These are phyloP conservation scores for Gymnothorax javanicus DNA, from an alignment of 2,797 vertebrate species.

Conservation along the genomic window DNA sequence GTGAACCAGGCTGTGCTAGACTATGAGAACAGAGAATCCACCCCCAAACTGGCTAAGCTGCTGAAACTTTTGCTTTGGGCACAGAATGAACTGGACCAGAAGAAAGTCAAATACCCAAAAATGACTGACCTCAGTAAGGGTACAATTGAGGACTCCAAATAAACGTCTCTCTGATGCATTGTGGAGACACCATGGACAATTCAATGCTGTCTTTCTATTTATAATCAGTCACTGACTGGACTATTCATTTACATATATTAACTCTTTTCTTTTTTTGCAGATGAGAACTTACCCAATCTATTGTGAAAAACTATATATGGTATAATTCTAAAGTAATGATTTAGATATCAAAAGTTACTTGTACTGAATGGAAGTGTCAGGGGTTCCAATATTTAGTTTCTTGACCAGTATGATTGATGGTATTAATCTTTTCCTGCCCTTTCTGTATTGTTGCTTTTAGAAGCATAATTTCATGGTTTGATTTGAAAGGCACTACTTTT, in stretches of 20 bases:
- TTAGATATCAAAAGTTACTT: constrained; percentile 25
- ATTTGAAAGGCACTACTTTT: constrained; percentile 36
- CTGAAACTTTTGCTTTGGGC: constrained; percentile 95
- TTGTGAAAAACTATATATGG: constrained; percentile 27
- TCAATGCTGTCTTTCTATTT: constrained; percentile 63
- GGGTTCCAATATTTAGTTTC: constrained; percentile 30
- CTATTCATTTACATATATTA: constrained; percentile 65
- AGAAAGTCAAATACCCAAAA: constrained; percentile 98
- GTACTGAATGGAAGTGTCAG: not conserved
- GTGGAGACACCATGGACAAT: constrained; percentile 46
- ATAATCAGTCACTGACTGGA: constrained; percentile 76
- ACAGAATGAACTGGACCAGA: constrained; percentile 97
- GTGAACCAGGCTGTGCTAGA: constrained; percentile 95
- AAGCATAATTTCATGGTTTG: constrained; percentile 28
- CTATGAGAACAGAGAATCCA: constrained; percentile 94
- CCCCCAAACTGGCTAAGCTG: constrained; percentile 94
- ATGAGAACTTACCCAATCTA: constrained; percentile 33
- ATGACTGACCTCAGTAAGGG: constrained; percentile 98
- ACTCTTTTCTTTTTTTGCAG: constrained; percentile 45
- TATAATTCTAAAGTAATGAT: constrained; percentile 30
- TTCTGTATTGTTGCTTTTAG: constrained; percentile 25
- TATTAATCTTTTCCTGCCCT: constrained; percentile 24
- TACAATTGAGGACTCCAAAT: constrained; percentile 94
- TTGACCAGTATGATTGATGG: constrained; percentile 31
- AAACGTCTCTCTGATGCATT: constrained; percentile 52